phyloP scores from a whole-genome alignment of 1,140 invertebrate genomes.

The Steinernema khuongi region DNA sequence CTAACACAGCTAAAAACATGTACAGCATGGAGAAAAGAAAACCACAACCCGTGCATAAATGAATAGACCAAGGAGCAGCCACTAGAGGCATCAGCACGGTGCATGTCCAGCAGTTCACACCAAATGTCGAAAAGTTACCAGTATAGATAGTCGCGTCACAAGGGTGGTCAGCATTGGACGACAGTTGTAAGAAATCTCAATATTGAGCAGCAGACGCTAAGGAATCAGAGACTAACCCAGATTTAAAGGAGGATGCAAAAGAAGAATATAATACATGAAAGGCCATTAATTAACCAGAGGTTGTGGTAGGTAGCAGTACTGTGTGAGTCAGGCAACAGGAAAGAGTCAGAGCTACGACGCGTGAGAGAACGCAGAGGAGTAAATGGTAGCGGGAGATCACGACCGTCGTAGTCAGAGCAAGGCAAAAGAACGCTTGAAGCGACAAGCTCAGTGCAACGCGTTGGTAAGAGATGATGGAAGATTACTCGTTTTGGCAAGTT shows the following conservation, averaged over 20 bases:
- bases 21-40: not conserved
- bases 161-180: not conserved
- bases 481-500: constrained; percentile 6
- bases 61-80: not conserved
- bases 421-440: constrained; percentile 4
- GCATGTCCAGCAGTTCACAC: not conserved
- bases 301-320: not conserved
- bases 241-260: not conserved
- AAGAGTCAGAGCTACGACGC: not conserved
- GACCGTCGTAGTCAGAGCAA: constrained; percentile 1
- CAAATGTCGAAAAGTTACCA: not conserved
- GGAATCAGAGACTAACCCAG: constrained; percentile 7
- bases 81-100: not conserved
- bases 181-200: constrained; percentile 8
- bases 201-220: constrained; percentile 13
- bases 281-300: constrained; percentile 1
- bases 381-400: not conserved
- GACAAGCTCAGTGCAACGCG: not conserved
- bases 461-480: not conserved
- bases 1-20: not conserved
- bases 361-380: not conserved
- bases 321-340: not conserved
- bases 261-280: not conserved
- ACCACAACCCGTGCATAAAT: constrained; percentile 5
- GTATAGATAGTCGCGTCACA: not conserved